Base-by-base conservation (phyloP, 2,113 vertebrate genomes). In the Synchiropus splendidus region DNA sequence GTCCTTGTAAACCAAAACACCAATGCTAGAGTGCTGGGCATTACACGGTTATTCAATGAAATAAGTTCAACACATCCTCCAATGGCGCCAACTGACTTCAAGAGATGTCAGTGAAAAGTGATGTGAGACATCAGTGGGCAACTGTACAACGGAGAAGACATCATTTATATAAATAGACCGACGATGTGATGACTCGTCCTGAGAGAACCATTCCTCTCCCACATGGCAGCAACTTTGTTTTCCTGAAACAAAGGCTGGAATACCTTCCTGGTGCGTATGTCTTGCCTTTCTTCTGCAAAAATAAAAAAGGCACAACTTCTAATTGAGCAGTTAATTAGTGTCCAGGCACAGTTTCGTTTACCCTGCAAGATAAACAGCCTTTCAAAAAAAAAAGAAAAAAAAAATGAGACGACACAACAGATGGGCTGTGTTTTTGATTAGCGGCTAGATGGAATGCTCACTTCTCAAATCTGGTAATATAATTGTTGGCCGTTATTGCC, bases 401-500 rank as follows among this genome's bases (percentile, higher is more conserved):
- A 27, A 27, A 27, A 27, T 27, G 65, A 72, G 65, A 65, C 70
- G 47, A 70, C 75, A 78, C 72, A 79, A 77, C 84, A 87, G 83
- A 86, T 85, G 84, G 82, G 70, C 80, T 60, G 51, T 61, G 74
- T 80, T 86, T 82, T 80, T 84, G 83, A 86, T 86, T 77, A 83
- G 82, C 70, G 77, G 65, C 53, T 54, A 82, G 83, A 86, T 85
- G 78, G 75, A 77, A 70, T 77, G 74, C 69, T 75, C 60, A 54
- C 64, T 80, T 85, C 21, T 79, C 61, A 60, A 77, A 80, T 86
- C 78, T 76, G 78, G 65, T 83, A 81, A 84, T 83, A 83, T 83
- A 84, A 87, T 84, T 84, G 83, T 82, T 83, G 77, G 72, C 81
- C 80, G 82, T 82, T 84, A 80, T 80, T 79, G 80, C 66, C 72